Percentiles rank a stretch among this genome's conserved stretches.
Conservation (phyloP, 2,113 vertebrate genomes). For the Nesoenas mayeri region DNA sequence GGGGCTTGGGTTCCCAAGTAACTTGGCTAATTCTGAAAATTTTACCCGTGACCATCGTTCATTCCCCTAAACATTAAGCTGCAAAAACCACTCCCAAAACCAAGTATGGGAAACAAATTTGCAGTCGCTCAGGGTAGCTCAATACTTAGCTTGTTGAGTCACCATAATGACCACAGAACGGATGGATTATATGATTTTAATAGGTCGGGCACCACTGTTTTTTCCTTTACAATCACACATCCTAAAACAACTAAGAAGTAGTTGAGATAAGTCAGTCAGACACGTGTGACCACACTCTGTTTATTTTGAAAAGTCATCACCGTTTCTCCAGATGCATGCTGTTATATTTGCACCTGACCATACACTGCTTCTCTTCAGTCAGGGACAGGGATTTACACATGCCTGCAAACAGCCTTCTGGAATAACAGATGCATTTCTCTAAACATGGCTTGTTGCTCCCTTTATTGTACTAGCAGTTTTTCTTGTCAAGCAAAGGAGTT, state of each 20-base stretch:
- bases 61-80: slow-evolving; percentile 35
- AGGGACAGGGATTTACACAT: background rate
- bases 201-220: background rate
- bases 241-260: slow-evolving; percentile 25
- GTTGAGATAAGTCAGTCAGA: slow-evolving; percentile 44
- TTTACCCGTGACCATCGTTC: background rate
- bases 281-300: background rate
- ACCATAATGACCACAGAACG: slow-evolving; percentile 42
- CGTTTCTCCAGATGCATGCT: background rate
- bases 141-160: slow-evolving; percentile 44
- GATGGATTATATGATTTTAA: slow-evolving; percentile 47
- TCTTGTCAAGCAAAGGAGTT: background rate
- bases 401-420: background rate
- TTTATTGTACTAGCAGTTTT: background rate
- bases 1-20: background rate
- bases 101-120: slow-evolving; percentile 62
- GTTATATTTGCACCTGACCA: slow-evolving; percentile 28
- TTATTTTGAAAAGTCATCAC: slow-evolving; percentile 23
- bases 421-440: background rate
- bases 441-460: background rate
- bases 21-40: slow-evolving; percentile 25
- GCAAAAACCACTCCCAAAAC: slow-evolving; percentile 63
- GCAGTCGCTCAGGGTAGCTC: slow-evolving; percentile 8
- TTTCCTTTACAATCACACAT: slow-evolving; percentile 51
- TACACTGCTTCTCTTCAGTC: background rate